Evolutionary conservation across 1,140 invertebrate genomes (phyloP), one percentile per base, ranked within the genome.

Genomic region (Adoxophyes honmai): DNA sequence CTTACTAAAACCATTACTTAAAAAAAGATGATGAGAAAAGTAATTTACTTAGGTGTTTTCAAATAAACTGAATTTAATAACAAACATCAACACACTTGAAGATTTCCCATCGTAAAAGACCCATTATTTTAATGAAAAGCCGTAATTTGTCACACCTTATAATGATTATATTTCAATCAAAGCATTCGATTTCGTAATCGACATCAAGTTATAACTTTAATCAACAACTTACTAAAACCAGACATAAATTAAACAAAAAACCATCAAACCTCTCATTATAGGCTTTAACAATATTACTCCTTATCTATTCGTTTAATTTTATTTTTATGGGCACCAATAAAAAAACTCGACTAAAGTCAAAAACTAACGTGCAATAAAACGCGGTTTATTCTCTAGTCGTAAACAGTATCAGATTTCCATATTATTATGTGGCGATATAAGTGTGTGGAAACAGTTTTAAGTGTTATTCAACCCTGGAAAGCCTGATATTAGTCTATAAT

Each of bases 401-500:
- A 67, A 69, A 64, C 62, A 55, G 48, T 61, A 70, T 73, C 52
- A 62, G 60, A 70, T 73, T 70, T 67, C 67, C 59, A 65, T 70
- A 68, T 52, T 64, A 64, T 68, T 66, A 61, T 64, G 51, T 62
- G 63, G 55, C 34, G 57, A 62, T 58, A 61, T 62, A 62, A 63
- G 60, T 56, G 15, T 56, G 14, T 57, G 6, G 51, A 61, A 62
- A 62, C 55, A 73, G 60, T 64, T 57, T 64, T 16, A 16, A 33
- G 59, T 64, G 66, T 60, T 64, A 35, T 68, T 71, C 62, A 67
- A 57, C 62, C 59, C 48, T 64, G 58, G 39, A 59, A n/a, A n/a
- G n/a, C n/a, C n/a, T 35, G 60, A 48, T 42, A 11, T 58, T 13
- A 37, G 34, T 38, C 65, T 60, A 58, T 63, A 66, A 65, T 66